A percentile compares a stretch with the other conserved stretches of the same genome.
These are phyloP conservation scores for Drosophila bipectinata DNA, from an alignment of 1,140 invertebrate species.

Conservation along the genomic window DNA sequence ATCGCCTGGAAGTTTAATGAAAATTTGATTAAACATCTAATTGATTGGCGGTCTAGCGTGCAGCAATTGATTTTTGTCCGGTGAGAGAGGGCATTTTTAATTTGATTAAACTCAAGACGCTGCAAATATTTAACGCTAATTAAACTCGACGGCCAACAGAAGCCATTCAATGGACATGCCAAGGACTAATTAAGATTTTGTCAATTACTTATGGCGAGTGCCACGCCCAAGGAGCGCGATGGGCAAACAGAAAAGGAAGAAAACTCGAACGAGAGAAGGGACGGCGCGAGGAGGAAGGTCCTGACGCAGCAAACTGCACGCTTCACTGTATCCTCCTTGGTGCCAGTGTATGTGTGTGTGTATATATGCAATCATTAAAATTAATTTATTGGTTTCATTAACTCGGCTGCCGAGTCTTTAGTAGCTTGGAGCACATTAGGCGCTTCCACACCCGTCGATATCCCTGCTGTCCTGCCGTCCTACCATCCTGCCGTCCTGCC, in stretches of 20 bases:
- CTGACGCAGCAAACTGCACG: constrained; percentile 77
- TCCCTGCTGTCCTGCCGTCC: not conserved
- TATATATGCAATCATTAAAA: constrained; percentile 81
- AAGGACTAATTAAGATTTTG: constrained; percentile 82
- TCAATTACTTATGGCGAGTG: constrained; percentile 80
- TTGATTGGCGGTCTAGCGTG: constrained; percentile 36
- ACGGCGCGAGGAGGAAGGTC: not conserved
- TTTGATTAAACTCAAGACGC: constrained; percentile 74
- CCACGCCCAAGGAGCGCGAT: constrained; percentile 50
- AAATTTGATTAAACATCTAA: constrained; percentile 63
- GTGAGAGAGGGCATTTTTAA: constrained; percentile 55
- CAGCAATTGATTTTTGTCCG: constrained; percentile 34
- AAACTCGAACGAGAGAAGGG: not conserved
- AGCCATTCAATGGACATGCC: constrained; percentile 78
- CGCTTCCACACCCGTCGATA: constrained; percentile 38
- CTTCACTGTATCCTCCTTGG: constrained; percentile 26
- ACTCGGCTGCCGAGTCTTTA: constrained; percentile 75
- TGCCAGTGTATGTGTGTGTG: constrained; percentile 31
- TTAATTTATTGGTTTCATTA: constrained; percentile 83
- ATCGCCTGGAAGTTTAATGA: constrained; percentile 52
- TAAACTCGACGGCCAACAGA: constrained; percentile 75
- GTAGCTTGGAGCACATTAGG: constrained; percentile 67
- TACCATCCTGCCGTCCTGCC: not conserved
- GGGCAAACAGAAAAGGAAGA: not conserved
- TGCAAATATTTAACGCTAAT: constrained; percentile 71